Percentiles rank a stretch among this genome's conserved stretches.
phyloP scores from a whole-genome alignment of 37 sponge, comb jelly and placozoan species.

The Axinella damicornis region DNA sequence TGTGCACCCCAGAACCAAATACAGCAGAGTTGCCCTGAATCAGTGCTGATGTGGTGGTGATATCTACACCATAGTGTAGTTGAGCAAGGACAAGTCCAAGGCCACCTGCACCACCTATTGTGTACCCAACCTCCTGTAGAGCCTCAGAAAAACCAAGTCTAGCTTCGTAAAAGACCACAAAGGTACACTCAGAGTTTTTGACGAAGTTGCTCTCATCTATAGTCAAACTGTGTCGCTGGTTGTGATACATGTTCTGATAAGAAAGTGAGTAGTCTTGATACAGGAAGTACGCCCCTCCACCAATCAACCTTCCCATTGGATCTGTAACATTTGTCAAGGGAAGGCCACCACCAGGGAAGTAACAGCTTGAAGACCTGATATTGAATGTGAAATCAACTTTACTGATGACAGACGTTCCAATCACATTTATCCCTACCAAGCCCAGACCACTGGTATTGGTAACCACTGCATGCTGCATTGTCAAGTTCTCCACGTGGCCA shows the following conservation, averaged over 20 bases:
- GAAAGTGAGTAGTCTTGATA: conserved; percentile 18
- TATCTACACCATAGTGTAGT: not conserved
- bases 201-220: conserved; percentile 5
- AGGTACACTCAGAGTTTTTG: conserved; percentile 13
- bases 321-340: not conserved
- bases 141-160: not conserved
- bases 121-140: conserved; percentile 12
- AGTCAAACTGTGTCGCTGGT: not conserved
- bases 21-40: conserved; percentile 23
- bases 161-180: not conserved
- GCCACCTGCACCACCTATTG: conserved; percentile 24
- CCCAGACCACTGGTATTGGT: conserved; percentile 37
- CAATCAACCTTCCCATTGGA: not conserved
- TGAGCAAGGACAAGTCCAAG: conserved; percentile 6
- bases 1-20: not conserved
- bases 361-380: not conserved
- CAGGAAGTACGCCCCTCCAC: conserved; percentile 52
- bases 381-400: conserved; percentile 7
- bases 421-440: conserved; percentile 44
- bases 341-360: not conserved
- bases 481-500: conserved; percentile 5
- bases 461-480: conserved; percentile 21
- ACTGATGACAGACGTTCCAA: conserved; percentile 24
- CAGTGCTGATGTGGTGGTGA: not conserved
- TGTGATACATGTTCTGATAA: not conserved